Percentiles rank a stretch among this genome's conserved stretches.
These are phyloP conservation scores for Periophthalmus magnuspinnatus DNA, from an alignment of 2,797 vertebrate species.

Conservation along the genomic window DNA sequence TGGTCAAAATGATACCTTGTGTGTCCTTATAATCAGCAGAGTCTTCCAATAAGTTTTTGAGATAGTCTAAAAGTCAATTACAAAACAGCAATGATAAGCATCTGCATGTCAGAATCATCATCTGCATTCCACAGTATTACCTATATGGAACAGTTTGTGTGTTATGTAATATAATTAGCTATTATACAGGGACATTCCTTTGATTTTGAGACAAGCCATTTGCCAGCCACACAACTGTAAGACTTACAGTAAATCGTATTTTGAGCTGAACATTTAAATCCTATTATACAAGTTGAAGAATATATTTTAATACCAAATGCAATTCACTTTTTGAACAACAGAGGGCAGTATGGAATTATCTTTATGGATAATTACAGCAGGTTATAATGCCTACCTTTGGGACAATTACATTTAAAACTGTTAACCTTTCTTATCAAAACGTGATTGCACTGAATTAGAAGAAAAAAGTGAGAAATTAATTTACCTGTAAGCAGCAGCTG, in stretches of 20 bases:
- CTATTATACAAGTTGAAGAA: slow-evolving; percentile 31
- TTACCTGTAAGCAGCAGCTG: slow-evolving; percentile 92
- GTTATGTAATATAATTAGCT: slow-evolving; percentile 54
- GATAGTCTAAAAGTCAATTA: slow-evolving; percentile 84
- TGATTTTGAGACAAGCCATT: slow-evolving; percentile 35
- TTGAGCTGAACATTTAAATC: slow-evolving; percentile 43
- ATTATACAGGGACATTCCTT: slow-evolving; percentile 53
- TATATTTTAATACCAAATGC: slow-evolving; percentile 8
- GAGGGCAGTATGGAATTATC: slow-evolving; percentile 46
- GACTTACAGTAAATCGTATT: slow-evolving; percentile 58
- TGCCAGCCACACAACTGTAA: slow-evolving; percentile 30
- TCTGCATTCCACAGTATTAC: slow-evolving; percentile 29
- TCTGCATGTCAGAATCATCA: neutral
- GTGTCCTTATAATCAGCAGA: slow-evolving; percentile 90
- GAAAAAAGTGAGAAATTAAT: neutral
- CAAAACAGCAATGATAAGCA: slow-evolving; percentile 6
- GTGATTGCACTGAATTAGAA: neutral
- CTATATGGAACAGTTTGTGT: slow-evolving; percentile 38
- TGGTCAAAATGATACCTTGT: slow-evolving; percentile 79
- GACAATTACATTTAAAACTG: neutral
- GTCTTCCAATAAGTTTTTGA: slow-evolving; percentile 89
- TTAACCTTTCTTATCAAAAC: neutral
- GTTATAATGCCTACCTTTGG: neutral
- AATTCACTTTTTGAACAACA: slow-evolving; percentile 31
- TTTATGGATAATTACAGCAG: neutral